These are phyloP conservation scores for Trachelipus rathkii DNA, from an alignment of 1,140 invertebrate species.

Conservation along the genomic window DNA sequence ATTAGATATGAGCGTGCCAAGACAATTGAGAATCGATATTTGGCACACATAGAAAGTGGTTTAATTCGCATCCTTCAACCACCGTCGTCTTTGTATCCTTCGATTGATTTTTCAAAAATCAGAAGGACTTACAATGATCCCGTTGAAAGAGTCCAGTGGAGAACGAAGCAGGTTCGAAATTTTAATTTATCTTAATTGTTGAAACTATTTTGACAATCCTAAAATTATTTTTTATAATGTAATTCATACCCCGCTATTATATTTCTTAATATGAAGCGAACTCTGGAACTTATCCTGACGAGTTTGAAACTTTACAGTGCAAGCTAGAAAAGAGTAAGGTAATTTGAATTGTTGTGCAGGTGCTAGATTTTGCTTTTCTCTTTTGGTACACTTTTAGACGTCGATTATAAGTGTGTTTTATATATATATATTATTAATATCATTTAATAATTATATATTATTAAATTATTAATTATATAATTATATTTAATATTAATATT, in stretches of 20 bases:
- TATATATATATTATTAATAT: too few species aligned
- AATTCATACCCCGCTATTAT: too few species aligned
- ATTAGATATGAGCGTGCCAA: constrained; percentile 25
- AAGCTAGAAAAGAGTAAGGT: too few species aligned
- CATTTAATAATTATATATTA: too few species aligned
- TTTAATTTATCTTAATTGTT: neutral
- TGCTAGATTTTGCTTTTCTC: constrained; percentile 49
- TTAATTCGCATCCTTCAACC: constrained; percentile 49
- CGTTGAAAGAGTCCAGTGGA: constrained; percentile 48
- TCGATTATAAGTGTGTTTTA: too few species aligned
- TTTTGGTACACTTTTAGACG: constrained; percentile 48
- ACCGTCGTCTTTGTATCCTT: constrained; percentile 47
- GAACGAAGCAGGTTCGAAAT: constrained; percentile 51
- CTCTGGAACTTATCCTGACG: too few species aligned
- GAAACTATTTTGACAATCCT: neutral
- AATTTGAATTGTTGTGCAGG: constrained; percentile 14
- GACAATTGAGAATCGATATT: constrained; percentile 30
- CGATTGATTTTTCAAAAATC: constrained; percentile 45
- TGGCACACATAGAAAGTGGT: constrained; percentile 41
- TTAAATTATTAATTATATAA: too few species aligned
- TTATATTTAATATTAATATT: too few species aligned
- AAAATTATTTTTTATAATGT: too few species aligned
- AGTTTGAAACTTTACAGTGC: too few species aligned
- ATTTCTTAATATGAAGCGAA: too few species aligned
- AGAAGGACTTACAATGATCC: constrained; percentile 49